Percentiles rank a stretch among this genome's conserved stretches.
Conservation (phyloP, 1,140 invertebrate species). For the Octopus sinensis region DNA sequence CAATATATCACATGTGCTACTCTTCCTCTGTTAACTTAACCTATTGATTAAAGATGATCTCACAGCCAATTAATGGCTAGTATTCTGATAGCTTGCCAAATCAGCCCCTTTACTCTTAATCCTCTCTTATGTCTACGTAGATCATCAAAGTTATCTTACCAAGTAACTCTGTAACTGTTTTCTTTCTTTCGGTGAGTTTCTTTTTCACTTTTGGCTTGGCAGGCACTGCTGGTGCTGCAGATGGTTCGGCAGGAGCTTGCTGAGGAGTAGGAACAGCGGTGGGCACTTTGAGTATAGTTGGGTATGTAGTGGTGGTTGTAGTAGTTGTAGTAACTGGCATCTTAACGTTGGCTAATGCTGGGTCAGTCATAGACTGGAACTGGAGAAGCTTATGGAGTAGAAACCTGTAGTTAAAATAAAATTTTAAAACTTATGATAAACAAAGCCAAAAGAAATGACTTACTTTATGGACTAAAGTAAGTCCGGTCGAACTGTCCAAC, state of each 20-base stretch:
- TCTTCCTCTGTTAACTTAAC: too few species aligned
- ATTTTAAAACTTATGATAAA: background rate
- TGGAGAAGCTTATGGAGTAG: constrained; percentile 47
- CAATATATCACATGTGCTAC: too few species aligned
- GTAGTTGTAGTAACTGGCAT: background rate
- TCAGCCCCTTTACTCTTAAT: too few species aligned
- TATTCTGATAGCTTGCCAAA: too few species aligned
- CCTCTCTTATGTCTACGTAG: too few species aligned
- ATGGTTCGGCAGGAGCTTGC: background rate
- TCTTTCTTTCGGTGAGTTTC: constrained; percentile 4
- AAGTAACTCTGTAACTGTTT: constrained; percentile 11
- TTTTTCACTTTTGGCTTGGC: constrained; percentile 13
- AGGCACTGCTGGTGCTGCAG: background rate
- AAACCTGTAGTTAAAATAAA: constrained; percentile 33
- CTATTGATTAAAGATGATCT: too few species aligned
- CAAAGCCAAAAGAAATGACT: background rate
- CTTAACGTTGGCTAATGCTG: background rate
- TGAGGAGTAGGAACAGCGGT: background rate
- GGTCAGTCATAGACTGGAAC: constrained; percentile 43
- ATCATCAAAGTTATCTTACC: background rate
- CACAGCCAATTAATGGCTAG: too few species aligned
- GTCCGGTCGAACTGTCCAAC: too few species aligned
- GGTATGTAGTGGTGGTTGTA: background rate
- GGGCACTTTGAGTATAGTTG: background rate
- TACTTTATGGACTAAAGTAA: background rate